Conservation (phyloP, 2,797 vertebrate genomes). For the Delichon dasypus region DNA sequence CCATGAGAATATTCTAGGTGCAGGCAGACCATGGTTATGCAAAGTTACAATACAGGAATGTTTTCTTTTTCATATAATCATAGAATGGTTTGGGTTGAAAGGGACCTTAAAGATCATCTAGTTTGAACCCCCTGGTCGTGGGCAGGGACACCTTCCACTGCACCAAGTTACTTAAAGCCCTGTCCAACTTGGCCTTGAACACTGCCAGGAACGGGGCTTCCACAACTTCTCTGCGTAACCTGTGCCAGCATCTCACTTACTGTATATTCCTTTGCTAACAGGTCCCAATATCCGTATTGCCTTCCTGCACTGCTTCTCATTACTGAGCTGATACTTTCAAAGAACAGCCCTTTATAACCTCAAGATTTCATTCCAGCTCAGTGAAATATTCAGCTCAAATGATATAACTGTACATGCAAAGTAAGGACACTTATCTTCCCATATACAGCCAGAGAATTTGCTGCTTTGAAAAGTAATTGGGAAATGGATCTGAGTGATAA, state of each 20-base stretch:
- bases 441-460: not conserved
- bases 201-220: not conserved
- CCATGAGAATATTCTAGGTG: accelerated
- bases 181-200: not conserved
- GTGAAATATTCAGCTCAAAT: not conserved
- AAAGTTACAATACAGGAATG: not conserved
- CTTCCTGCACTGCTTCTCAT: not conserved
- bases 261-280: not conserved
- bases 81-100: not conserved
- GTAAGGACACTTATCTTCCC: not conserved
- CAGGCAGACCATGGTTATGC: not conserved
- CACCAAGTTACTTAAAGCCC: not conserved
- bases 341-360: not conserved
- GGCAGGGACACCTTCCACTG: not conserved
- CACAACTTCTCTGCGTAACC: not conserved
- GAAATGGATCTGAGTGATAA: not conserved
- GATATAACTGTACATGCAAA: not conserved
- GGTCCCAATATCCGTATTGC: not conserved
- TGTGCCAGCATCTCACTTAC: not conserved
- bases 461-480: not conserved
- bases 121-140: not conserved
- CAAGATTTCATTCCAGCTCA: not conserved
- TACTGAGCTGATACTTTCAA: not conserved
- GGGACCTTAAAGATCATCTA: not conserved
- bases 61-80: not conserved